phyloP scores from a whole-genome alignment of 37 sponge, comb jelly and placozoan species.

The Aphrocallistes beatrix region DNA sequence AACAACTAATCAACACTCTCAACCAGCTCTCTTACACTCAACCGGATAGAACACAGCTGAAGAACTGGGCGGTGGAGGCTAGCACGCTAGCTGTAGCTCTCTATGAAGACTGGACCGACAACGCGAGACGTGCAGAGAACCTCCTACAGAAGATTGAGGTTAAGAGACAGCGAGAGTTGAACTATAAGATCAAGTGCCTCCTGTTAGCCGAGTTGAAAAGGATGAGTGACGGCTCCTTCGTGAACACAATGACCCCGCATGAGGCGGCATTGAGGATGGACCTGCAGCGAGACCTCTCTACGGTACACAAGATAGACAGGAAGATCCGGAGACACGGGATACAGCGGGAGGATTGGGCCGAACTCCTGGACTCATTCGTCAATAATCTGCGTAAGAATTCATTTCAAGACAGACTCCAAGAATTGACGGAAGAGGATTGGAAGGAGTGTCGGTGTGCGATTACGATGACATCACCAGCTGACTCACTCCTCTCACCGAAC shows the following conservation, averaged over 20 bases:
- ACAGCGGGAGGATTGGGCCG: neutral
- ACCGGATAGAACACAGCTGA: neutral
- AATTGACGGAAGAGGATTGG: neutral
- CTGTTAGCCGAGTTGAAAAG: neutral
- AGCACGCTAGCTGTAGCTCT: neutral
- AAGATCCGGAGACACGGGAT: neutral
- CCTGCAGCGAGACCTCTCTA: neutral
- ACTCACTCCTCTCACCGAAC: slow-evolving; percentile 4
- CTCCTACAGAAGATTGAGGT: slow-evolving; percentile 10
- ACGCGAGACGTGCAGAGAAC: neutral
- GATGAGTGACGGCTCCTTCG: slow-evolving; percentile 6
- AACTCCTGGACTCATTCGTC: neutral
- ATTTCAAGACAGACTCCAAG: neutral
- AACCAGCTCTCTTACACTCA: neutral
- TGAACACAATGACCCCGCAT: neutral
- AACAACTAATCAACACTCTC: neutral
- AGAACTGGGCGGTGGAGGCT: neutral
- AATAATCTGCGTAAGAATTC: neutral
- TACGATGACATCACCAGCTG: neutral
- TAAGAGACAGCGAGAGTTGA: neutral
- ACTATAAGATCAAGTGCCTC: slow-evolving; percentile 3
- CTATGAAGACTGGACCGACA: neutral
- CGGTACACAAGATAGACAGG: neutral
- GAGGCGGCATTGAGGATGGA: slow-evolving; percentile 1
- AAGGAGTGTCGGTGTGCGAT: slow-evolving; percentile 6